These are phyloP conservation scores for Oceanodroma tethys DNA, from an alignment of 2,113 vertebrate species.

Conservation along the genomic window DNA sequence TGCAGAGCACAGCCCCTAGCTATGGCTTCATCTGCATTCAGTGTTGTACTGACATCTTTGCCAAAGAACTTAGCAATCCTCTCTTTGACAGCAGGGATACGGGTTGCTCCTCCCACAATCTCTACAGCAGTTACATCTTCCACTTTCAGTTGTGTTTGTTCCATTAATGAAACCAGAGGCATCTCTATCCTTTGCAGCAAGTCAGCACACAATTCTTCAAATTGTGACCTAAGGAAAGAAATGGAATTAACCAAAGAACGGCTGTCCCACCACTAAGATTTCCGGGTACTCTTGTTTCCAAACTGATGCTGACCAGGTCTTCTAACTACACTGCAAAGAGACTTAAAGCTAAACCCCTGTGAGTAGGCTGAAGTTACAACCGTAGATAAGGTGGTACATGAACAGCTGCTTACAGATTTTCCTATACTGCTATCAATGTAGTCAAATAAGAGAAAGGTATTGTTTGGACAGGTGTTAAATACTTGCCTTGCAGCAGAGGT, in stretches of 20 bases:
- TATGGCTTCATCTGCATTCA: slow-evolving; percentile 84
- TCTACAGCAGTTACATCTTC: slow-evolving; percentile 79
- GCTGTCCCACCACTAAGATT: background rate
- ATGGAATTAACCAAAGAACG: background rate
- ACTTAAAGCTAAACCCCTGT: background rate
- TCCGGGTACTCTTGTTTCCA: background rate
- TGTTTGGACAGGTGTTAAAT: background rate
- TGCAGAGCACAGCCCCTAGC: slow-evolving; percentile 80
- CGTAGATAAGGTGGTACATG: background rate
- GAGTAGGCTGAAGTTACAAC: background rate
- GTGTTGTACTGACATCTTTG: slow-evolving; percentile 79
- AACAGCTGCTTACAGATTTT: background rate
- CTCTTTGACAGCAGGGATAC: slow-evolving; percentile 80
- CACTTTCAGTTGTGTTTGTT: slow-evolving; percentile 71
- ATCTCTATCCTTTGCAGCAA: slow-evolving; percentile 74
- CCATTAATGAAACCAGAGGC: slow-evolving; percentile 72
- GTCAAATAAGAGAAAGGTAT: background rate
- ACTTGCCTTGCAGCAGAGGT: background rate
- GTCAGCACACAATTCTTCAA: slow-evolving; percentile 79
- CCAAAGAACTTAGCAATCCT: slow-evolving; percentile 80
- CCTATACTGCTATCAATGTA: background rate
- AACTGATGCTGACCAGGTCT: background rate
- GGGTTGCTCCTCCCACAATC: slow-evolving; percentile 80
- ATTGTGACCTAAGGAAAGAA: slow-evolving; percentile 68
- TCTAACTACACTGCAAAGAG: background rate